Conservation (phyloP, 2,113 vertebrate genomes). For the Rhegmatorhina hoffmannsi region DNA sequence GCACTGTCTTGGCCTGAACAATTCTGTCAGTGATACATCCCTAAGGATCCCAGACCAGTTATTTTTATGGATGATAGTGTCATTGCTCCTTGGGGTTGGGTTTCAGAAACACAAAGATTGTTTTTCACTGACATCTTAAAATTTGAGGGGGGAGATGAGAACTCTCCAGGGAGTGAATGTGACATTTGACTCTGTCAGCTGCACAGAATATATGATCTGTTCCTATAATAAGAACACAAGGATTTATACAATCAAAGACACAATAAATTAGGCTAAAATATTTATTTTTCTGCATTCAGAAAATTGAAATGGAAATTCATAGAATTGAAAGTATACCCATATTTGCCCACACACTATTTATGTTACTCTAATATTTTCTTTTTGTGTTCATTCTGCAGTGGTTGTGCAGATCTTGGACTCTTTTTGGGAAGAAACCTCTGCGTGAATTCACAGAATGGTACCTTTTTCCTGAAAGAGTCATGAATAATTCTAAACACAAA, state of each 20-base stretch:
- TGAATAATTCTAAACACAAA: background rate
- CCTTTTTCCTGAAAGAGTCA: background rate
- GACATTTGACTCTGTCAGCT: conserved; percentile 51
- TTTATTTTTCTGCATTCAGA: background rate
- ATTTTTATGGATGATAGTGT: conserved; percentile 69
- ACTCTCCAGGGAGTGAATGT: conserved; percentile 42
- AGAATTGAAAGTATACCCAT: background rate
- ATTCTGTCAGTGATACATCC: background rate
- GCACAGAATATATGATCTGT: conserved; percentile 48
- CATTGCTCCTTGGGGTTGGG: conserved; percentile 36
- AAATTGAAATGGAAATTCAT: background rate
- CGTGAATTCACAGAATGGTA: background rate
- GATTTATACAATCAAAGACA: background rate
- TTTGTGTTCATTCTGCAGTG: background rate
- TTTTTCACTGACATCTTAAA: conserved; percentile 76
- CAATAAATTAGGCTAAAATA: conserved; percentile 30
- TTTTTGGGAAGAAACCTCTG: background rate
- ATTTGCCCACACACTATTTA: background rate
- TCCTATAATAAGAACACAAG: conserved; percentile 22
- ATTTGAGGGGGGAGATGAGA: conserved; percentile 42
- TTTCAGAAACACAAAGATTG: conserved; percentile 67
- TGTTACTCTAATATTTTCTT: background rate
- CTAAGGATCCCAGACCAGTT: conserved; percentile 49
- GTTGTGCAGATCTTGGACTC: background rate
- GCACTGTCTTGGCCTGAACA: background rate